Base-by-base conservation (phyloP, 2,888 invertebrate genomes). In the Sicus ferrugineus region DNA sequence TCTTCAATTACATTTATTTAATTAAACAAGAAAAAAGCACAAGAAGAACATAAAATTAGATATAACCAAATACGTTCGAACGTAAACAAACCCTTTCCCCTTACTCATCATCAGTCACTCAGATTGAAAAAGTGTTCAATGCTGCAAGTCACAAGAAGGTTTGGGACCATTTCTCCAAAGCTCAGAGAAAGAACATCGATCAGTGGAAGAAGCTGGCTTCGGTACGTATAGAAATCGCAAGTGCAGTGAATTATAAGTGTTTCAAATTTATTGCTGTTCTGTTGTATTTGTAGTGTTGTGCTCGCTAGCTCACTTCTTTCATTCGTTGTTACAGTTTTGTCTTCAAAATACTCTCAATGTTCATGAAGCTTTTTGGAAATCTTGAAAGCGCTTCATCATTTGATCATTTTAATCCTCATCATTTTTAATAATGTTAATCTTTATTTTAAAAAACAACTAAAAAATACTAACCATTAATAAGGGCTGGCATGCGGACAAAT, bases 131-230 rank as follows among this genome's bases (percentile, higher is more conserved):
- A 90, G 95, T 97, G 88, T 97, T 97, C 90, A 89, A 90, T 87
- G 93, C 95, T 83, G 95, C 97, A 86, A 93, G 93, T 88, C 96
- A 96, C 89, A 97, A 97, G 91, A 96, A 96, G 88, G 96, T 95
- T 87, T 97, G 97, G 97, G 97, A 97, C 92, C 97, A 97, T 92
- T 97, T 98, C 92, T 96, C 96, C 88, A 97, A 97, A 90, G 95
- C 97, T 80, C 97, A 97, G 88, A 90, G 97, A 89, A 97, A 97
- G 92, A 97, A 97, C 90, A 95, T 98, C 88, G 96, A 97, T 88
- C 91, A 93, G 85, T 97, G 97, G 98, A 95, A 94, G 89, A 97
- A 95, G 89, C 95, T 96, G 89, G 93, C 95, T 73, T 91, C 93
- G 95, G 97, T 97, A 93, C 90, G 88, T 88, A 84, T 79, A 76